Evolutionary conservation across 2,888 invertebrate species (phyloP).

Genomic region (Halictus ligatus): DNA sequence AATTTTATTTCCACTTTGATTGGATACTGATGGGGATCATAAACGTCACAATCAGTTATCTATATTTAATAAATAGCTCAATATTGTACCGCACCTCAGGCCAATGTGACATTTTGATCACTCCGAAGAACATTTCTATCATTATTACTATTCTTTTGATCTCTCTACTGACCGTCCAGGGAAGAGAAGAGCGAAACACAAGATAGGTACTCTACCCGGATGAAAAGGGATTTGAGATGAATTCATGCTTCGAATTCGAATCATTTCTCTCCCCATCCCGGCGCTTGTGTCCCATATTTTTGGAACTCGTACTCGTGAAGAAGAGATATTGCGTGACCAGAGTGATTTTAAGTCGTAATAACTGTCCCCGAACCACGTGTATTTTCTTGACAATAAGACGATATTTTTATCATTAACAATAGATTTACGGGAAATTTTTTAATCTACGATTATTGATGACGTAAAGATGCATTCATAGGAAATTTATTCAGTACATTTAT

Average conservation of each 20-base stretch:
- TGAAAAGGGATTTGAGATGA: constrained; percentile 30
- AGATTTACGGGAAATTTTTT: no score
- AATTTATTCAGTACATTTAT: no score
- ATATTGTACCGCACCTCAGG: background rate
- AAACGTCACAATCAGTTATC: background rate
- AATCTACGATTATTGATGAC: no score
- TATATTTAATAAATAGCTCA: background rate
- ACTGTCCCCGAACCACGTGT: background rate
- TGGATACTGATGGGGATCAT: no score
- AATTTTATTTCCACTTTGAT: no score
- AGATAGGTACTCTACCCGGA: constrained; percentile 12
- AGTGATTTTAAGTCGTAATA: background rate
- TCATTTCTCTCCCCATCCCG: constrained; percentile 35
- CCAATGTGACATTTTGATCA: background rate
- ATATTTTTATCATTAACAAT: background rate
- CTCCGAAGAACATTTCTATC: background rate
- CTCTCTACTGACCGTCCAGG: background rate
- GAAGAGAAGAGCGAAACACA: background rate
- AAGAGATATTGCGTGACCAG: constrained; percentile 28
- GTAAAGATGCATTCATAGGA: no score
- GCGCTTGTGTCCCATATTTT: constrained; percentile 27
- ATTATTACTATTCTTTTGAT: constrained; percentile 32
- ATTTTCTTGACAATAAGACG: background rate
- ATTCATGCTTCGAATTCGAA: constrained; percentile 42
- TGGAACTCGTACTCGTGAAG: background rate